Evolutionary conservation across 2,888 invertebrate genomes (phyloP).

Genomic region (Euplagia quadripunctaria): DNA sequence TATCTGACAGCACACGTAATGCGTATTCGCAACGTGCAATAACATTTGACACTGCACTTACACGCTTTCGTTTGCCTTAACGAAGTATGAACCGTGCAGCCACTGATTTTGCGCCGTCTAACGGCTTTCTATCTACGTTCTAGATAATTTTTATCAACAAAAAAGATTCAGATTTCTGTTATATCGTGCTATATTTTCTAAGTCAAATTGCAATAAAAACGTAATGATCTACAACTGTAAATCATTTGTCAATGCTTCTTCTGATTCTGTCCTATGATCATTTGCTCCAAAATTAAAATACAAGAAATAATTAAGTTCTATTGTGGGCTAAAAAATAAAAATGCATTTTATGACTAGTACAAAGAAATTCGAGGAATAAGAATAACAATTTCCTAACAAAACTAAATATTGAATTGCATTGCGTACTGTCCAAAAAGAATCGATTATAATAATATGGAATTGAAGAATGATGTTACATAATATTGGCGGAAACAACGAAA

Average conservation of each 20-base stretch:
- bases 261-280: neutral
- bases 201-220: neutral
- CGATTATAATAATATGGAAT: conserved; percentile 25
- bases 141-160: conserved; percentile 15
- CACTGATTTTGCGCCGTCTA: conserved; percentile 65
- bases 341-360: neutral
- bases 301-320: neutral
- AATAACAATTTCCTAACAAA: neutral
- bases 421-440: conserved; percentile 18
- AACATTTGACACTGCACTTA: conserved; percentile 62
- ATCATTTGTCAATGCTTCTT: conserved; percentile 3
- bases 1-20: conserved; percentile 48
- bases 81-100: conserved; percentile 63
- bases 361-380: neutral
- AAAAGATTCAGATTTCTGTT: neutral
- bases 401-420: conserved; percentile 3
- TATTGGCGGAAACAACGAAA: conserved; percentile 21
- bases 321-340: neutral
- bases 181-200: neutral
- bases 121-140: conserved; percentile 36
- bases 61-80: conserved; percentile 72
- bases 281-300: neutral
- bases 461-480: conserved; percentile 14
- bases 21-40: conserved; percentile 50
- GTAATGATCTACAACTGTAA: neutral